Base-by-base conservation (phyloP, 2,113 vertebrate species). In the Ictalurus punctatus region DNA sequence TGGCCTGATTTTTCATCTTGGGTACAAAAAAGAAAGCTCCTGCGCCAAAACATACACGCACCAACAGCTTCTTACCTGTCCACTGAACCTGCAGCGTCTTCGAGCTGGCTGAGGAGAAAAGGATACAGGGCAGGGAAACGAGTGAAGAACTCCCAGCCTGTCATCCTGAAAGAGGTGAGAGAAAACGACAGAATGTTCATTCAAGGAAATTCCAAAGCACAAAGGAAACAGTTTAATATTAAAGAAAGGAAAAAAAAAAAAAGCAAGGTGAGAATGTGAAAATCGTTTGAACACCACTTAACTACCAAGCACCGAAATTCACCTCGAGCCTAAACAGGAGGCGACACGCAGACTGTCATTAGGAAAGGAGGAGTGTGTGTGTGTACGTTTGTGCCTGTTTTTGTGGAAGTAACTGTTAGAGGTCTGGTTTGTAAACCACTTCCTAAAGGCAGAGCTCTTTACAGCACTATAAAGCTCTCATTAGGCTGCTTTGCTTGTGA, bases 91-190 rank as follows among this genome's bases (percentile, higher is more conserved):
- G 97, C 96, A 85, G 97, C 96, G 89, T 95, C 91, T 92, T 98
- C 96, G 91, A 99, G 93, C 76, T 98, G 97, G 89, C 94, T 95
- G 87, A 99, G 97, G 30, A 99, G 96, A 90, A 99, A 99, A 12
- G 97, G 96, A 91, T 99, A 97, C 86, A 99, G 97, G 37, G 96
- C 95, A 0, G 98, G 98, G 90, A 98, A 99, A 9, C 97, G 96
- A 84, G 97, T 97, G 94, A 99, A 99, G 88, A 99, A 99, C 92
- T 99, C 98, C 4, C 97, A 96, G 78, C 98, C 98, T 0, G 98
- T 99, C 98, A 99, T 99, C 94, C 98, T 99, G 92, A 63, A 58
- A 90, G 54, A 79, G 56, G 88, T 90, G 93, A 88, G 4, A 6
- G 14, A 73, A 12, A 48, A 56, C 48, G 30, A 86, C 9, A 65